A percentile compares a stretch with the other conserved stretches of the same genome.
Evolutionary conservation across 2,888 invertebrate species (phyloP).

Genomic region (Leucozona laternaria): DNA sequence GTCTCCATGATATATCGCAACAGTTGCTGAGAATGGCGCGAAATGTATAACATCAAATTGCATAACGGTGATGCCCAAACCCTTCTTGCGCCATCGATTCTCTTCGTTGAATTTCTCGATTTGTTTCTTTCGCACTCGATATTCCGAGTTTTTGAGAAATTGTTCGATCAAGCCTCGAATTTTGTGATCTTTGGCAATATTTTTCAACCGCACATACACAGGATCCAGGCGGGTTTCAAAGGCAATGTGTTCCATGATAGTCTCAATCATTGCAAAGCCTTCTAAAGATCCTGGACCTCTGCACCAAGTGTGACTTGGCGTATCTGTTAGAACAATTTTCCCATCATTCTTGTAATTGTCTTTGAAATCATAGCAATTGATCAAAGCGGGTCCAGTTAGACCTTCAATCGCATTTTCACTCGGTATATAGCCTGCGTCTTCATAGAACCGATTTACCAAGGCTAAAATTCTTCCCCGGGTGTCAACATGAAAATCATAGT

Average conservation of each 20-base stretch:
- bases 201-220: constrained; percentile 85
- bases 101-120: constrained; percentile 87
- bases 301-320: constrained; percentile 88
- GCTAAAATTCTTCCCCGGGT: constrained; percentile 88
- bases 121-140: constrained; percentile 85
- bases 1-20: constrained; percentile 89
- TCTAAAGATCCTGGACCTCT: constrained; percentile 88
- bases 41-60: constrained; percentile 86
- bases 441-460: constrained; percentile 85
- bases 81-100: constrained; percentile 93
- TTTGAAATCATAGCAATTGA: constrained; percentile 87
- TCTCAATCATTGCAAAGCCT: constrained; percentile 86
- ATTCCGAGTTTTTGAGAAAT: constrained; percentile 85
- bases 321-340: constrained; percentile 88
- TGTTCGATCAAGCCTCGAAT: constrained; percentile 84
- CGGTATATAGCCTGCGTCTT: constrained; percentile 85
- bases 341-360: constrained; percentile 88
- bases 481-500: constrained; percentile 88
- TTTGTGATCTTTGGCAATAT: constrained; percentile 83
- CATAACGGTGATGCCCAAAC: constrained; percentile 88
- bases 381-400: constrained; percentile 81
- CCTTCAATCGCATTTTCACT: constrained; percentile 85
- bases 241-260: constrained; percentile 88
- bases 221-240: constrained; percentile 85
- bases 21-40: constrained; percentile 85